Percentiles rank a stretch among this genome's conserved stretches.
Evolutionary conservation across 2,888 invertebrate genomes (phyloP).

Genomic region (Abscondita cerata): DNA sequence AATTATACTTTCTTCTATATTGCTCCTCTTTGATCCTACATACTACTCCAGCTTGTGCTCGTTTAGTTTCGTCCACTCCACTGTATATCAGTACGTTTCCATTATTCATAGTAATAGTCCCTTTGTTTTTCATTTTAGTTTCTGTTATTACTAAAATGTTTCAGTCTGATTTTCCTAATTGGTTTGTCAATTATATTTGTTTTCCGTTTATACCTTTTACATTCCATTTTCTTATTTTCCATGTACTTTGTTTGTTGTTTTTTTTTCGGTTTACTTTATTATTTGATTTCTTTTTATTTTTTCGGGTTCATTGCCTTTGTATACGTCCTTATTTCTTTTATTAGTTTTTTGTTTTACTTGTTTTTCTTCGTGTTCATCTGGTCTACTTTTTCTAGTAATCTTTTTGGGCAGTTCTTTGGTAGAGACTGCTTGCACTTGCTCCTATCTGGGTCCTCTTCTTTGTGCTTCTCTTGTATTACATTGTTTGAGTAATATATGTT

Average conservation of each 20-base stretch:
- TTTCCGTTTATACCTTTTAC: not conserved
- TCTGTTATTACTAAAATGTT: not conserved
- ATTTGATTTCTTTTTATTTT: not conserved
- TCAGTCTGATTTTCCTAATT: not conserved
- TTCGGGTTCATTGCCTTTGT: not conserved
- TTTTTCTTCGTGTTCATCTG: not conserved
- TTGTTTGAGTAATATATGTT: not conserved
- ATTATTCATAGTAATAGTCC: not conserved
- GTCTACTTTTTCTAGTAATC: not conserved
- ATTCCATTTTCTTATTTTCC: not conserved
- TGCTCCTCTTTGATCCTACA: not conserved
- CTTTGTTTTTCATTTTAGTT: not conserved
- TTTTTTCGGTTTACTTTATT: not conserved
- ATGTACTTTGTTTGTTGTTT: not conserved
- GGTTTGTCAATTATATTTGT: not conserved
- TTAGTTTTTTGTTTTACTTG: not conserved
- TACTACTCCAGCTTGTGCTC: not conserved
- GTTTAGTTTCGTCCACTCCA: no score
- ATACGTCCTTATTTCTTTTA: not conserved
- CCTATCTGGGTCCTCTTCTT: not conserved
- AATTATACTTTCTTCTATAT: not conserved
- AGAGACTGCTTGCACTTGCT: not conserved
- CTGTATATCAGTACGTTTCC: not conserved
- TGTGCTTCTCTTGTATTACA: not conserved
- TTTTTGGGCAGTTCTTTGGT: not conserved